phyloP scores from a whole-genome alignment of 2,797 vertebrate genomes.

The Zenarchopterus dispar region DNA sequence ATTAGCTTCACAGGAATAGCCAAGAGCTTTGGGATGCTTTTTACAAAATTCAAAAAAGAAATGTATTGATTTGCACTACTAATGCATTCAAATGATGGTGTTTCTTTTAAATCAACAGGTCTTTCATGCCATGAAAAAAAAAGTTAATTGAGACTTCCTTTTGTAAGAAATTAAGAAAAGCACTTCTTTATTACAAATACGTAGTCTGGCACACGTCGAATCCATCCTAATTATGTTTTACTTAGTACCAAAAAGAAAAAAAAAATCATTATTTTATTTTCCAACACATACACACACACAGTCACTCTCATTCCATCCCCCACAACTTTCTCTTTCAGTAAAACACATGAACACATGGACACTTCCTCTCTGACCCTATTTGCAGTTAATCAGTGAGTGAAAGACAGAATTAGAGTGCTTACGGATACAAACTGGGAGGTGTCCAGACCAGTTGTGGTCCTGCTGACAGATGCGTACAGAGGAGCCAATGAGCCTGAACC shows the following conservation, averaged over 20 bases:
- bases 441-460: conserved; percentile 97
- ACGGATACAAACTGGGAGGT: conserved; percentile 95
- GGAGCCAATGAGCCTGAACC: conserved; percentile 95
- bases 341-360: conserved; percentile 1
- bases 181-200: not conserved
- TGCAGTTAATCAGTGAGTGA: not conserved
- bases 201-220: too few species aligned
- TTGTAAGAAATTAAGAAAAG: not conserved
- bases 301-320: too few species aligned
- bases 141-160: not conserved
- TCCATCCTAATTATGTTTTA: not conserved
- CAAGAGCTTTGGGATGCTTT: too few species aligned
- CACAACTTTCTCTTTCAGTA: not conserved
- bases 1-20: not conserved
- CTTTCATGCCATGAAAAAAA: too few species aligned
- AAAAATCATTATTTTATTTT: not conserved
- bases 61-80: too few species aligned
- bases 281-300: too few species aligned
- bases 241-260: not conserved
- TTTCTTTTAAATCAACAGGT: too few species aligned
- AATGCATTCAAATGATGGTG: too few species aligned
- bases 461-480: conserved; percentile 98
- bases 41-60: too few species aligned
- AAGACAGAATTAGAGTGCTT: conserved; percentile 77
- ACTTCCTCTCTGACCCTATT: not conserved